Conservation (phyloP, 1,140 invertebrate genomes). For the Eupristina koningsbergeri region DNA sequence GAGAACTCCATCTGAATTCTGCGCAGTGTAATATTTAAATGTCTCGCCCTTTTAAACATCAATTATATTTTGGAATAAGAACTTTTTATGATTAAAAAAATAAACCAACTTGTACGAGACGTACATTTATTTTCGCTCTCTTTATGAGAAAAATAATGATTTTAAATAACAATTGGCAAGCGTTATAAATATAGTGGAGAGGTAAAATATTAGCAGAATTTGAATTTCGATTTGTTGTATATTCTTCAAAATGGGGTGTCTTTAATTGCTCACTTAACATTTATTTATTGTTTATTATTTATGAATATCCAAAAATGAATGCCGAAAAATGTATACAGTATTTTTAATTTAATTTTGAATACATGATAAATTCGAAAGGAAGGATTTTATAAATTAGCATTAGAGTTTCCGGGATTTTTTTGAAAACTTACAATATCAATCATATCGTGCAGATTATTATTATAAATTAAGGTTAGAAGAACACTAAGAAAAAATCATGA, state of each 20-base stretch:
- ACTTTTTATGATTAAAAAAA: not conserved
- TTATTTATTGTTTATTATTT: too few species aligned
- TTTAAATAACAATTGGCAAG: not conserved
- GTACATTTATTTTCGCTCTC: not conserved
- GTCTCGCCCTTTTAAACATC: not conserved
- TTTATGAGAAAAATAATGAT: not conserved
- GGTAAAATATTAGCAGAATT: too few species aligned
- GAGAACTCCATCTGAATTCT: constrained; percentile 15
- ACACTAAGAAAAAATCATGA: not conserved
- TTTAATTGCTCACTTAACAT: not conserved
- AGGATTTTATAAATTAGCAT: too few species aligned
- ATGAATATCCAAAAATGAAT: too few species aligned
- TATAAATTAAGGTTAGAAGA: not conserved
- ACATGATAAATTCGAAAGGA: too few species aligned
- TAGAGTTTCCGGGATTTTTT: too few species aligned
- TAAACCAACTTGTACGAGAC: not conserved
- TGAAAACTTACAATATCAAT: too few species aligned
- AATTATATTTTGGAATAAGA: not conserved
- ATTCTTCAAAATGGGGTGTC: not conserved
- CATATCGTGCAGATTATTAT: too few species aligned
- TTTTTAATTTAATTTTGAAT: too few species aligned
- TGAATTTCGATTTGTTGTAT: not conserved
- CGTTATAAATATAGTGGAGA: not conserved
- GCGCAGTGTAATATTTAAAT: not conserved
- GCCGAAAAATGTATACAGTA: too few species aligned